phyloP scores from a whole-genome alignment of 2,797 vertebrate genomes.

The Schizothorax lantsangensis region DNA sequence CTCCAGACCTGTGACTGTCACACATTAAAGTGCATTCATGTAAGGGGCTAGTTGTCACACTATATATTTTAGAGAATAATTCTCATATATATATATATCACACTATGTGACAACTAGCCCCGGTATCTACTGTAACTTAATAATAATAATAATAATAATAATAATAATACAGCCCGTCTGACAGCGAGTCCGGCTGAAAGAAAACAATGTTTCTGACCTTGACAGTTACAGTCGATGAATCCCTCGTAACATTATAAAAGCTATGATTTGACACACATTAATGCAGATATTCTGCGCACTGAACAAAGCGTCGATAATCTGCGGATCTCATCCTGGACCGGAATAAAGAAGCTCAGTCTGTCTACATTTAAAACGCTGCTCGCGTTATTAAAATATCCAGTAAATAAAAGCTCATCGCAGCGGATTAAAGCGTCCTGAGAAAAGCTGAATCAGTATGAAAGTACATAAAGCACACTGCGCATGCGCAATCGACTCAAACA shows the following conservation, averaged over 20 bases:
- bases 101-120: conserved; percentile 7
- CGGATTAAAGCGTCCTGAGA: background rate
- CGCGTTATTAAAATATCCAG: background rate
- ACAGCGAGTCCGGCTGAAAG: background rate
- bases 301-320: background rate
- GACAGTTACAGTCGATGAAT: background rate
- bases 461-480: background rate
- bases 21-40: background rate
- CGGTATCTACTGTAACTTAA: background rate
- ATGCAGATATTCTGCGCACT: background rate
- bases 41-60: background rate
- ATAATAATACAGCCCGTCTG: too few relatives aligned
- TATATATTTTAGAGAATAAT: background rate
- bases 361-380: background rate
- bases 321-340: background rate
- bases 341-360: background rate
- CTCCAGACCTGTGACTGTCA: background rate
- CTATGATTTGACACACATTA: background rate
- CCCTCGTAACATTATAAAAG: background rate
- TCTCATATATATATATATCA: too few relatives aligned
- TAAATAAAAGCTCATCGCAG: too few relatives aligned
- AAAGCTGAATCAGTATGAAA: background rate
- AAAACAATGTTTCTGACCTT: conserved; percentile 6
- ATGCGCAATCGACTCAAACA: background rate
- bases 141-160: background rate